Evolutionary conservation across 2,113 vertebrate genomes (phyloP).

Genomic region (Dromas ardeola): DNA sequence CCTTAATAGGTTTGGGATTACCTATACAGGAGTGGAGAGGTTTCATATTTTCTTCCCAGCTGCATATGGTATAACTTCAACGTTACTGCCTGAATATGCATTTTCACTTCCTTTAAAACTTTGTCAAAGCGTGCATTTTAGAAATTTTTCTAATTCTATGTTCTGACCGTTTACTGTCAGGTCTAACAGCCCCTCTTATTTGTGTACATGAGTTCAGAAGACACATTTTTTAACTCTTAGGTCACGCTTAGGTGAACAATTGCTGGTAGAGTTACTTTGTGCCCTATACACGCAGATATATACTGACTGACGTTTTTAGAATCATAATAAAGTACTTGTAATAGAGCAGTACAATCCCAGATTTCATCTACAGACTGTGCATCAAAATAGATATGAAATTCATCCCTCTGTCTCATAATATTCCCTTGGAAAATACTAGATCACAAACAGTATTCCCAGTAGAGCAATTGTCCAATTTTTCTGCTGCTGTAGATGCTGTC

Average conservation of each 20-base stretch:
- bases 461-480: not conserved
- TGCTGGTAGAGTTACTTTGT: not conserved
- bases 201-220: not conserved
- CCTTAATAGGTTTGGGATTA: not conserved
- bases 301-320: not conserved
- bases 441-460: constrained; percentile 10
- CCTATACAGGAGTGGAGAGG: not conserved
- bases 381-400: constrained; percentile 36
- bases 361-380: constrained; percentile 3
- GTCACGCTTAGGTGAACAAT: not conserved
- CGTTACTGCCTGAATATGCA: not conserved
- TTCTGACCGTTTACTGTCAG: not conserved
- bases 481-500: constrained; percentile 11
- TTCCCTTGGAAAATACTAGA: constrained; percentile 23
- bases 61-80: not conserved
- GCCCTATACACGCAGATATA: not conserved
- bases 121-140: not conserved
- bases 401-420: not conserved
- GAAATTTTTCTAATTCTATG: not conserved
- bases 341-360: not conserved
- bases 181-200: not conserved
- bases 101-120: not conserved
- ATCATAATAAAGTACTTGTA: not conserved
- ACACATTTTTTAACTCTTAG: not conserved
- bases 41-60: not conserved